phyloP scores from a whole-genome alignment of 2,888 invertebrate species.

The Callyntrura guangdongensis region DNA sequence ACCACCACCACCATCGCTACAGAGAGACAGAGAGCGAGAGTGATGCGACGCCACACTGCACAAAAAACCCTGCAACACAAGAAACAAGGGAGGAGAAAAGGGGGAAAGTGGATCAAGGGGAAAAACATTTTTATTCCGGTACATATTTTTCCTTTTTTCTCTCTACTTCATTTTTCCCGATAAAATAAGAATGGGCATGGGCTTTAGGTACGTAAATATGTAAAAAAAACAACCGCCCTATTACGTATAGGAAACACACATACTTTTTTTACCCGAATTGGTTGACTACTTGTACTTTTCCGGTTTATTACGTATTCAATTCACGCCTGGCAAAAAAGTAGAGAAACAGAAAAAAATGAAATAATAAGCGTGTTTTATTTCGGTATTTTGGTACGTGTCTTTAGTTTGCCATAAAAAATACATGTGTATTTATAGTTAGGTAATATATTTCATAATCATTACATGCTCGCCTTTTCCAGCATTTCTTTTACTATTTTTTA shows the following conservation, averaged over 20 bases:
- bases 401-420: not conserved
- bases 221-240: not conserved
- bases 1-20: not conserved
- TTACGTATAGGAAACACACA: not conserved
- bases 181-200: not conserved
- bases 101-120: slow-evolving; percentile 44
- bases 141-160: slow-evolving; percentile 1
- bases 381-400: not conserved
- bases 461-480: not conserved
- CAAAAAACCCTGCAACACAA: slow-evolving; percentile 14
- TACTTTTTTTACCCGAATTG: not conserved
- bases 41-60: slow-evolving; percentile 22
- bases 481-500: slow-evolving; percentile 60
- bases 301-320: slow-evolving; percentile 47
- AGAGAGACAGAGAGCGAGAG: not conserved
- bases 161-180: not conserved
- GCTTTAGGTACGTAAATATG: not conserved
- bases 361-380: slow-evolving; percentile 33
- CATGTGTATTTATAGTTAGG: not conserved
- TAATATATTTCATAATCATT: not conserved
- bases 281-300: not conserved
- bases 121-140: slow-evolving; percentile 49
- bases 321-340: slow-evolving; percentile 34
- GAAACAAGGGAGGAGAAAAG: not conserved
- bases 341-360: slow-evolving; percentile 20